Conservation (phyloP, 1,140 invertebrate species). For the Homarus americanus region DNA sequence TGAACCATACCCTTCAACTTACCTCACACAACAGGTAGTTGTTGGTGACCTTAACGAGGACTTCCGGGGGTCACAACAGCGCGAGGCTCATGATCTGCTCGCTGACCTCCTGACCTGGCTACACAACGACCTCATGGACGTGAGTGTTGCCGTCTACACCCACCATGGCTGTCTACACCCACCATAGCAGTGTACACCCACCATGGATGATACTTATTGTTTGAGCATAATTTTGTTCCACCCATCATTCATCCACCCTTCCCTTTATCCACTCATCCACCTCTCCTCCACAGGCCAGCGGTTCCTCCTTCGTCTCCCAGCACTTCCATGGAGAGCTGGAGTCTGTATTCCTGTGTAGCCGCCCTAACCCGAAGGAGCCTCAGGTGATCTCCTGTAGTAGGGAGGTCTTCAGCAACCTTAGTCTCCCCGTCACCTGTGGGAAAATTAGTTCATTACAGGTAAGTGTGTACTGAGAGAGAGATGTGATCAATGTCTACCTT, state of each 20-base stretch:
- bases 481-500: too few relatives aligned
- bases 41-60: conserved; percentile 86
- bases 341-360: background rate
- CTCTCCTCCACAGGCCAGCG: background rate
- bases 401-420: background rate
- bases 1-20: too few relatives aligned
- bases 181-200: too few relatives aligned
- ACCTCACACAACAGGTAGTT: too few relatives aligned
- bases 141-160: conserved; percentile 75
- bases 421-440: background rate
- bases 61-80: conserved; percentile 91
- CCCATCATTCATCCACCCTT: too few relatives aligned
- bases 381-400: background rate
- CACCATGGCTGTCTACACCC: too few relatives aligned
- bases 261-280: too few relatives aligned
- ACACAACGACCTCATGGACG: conserved; percentile 90
- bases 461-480: too few relatives aligned
- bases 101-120: conserved; percentile 93
- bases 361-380: background rate
- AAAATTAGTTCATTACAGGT: too few relatives aligned
- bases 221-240: too few relatives aligned
- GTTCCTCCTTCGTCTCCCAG: background rate
- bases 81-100: conserved; percentile 96
- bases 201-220: too few relatives aligned
- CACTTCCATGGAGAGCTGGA: background rate